These are phyloP conservation scores for Pseudobourletiella spinata DNA, from an alignment of 1,140 invertebrate species.

Conservation along the genomic window DNA sequence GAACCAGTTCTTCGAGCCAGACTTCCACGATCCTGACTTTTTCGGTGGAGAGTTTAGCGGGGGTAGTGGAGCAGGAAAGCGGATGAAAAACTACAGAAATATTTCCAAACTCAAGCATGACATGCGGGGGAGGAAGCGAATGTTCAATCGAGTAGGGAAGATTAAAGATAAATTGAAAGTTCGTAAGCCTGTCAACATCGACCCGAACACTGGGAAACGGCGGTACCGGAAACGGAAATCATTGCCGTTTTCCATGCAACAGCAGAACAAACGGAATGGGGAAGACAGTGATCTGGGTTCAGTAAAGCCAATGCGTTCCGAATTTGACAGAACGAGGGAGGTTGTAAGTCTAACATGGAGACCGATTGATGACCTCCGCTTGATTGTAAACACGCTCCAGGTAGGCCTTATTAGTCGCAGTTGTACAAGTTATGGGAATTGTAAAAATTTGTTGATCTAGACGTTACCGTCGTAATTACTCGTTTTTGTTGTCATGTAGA, in stretches of 20 bases:
- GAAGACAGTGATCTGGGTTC: too few species aligned
- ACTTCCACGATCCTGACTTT: too few species aligned
- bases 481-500: slow-evolving; percentile 45
- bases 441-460: neutral
- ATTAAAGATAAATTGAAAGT: neutral
- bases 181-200: slow-evolving; percentile 6
- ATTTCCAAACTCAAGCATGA: neutral
- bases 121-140: neutral
- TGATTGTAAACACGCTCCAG: slow-evolving; percentile 89
- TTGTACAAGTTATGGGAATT: neutral
- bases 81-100: neutral
- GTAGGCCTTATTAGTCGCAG: slow-evolving; percentile 44
- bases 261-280: too few species aligned
- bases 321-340: neutral
- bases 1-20: neutral
- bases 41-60: too few species aligned
- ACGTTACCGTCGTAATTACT: neutral
- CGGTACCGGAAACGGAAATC: slow-evolving; percentile 7
- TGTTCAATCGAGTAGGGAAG: slow-evolving; percentile 8
- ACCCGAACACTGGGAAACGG: slow-evolving; percentile 16
- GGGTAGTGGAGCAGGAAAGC: neutral
- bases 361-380: slow-evolving; percentile 86
- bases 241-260: too few species aligned
- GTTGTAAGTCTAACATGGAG: slow-evolving; percentile 58
- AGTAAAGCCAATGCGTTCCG: neutral